Percentiles rank a stretch among this genome's conserved stretches.
These are phyloP conservation scores for Dryomyza anilis DNA, from an alignment of 2,888 invertebrate genomes.

Conservation along the genomic window DNA sequence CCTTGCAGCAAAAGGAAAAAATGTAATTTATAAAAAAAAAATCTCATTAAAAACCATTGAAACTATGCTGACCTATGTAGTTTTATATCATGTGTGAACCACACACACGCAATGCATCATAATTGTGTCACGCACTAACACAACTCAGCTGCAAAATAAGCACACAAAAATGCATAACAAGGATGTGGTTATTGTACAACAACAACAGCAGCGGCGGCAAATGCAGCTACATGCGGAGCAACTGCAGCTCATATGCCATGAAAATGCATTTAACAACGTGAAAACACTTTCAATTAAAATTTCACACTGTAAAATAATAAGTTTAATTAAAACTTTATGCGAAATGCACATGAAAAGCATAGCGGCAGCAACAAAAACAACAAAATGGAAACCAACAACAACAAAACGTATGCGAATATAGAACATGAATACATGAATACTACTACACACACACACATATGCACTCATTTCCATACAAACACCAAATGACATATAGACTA, in stretches of 20 bases:
- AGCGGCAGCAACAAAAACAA: too few relatives aligned
- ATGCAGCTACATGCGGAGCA: background rate
- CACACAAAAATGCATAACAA: background rate
- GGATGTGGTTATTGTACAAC: background rate
- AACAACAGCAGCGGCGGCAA: background rate
- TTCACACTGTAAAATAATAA: conserved; percentile 50
- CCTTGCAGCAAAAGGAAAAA: too few relatives aligned
- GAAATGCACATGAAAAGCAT: conserved; percentile 21
- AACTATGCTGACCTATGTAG: conserved; percentile 10
- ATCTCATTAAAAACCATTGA: conserved; percentile 34
- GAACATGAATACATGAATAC: too few relatives aligned
- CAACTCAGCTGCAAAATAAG: background rate
- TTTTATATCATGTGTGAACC: background rate
- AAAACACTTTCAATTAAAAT: conserved; percentile 52
- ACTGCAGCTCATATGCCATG: conserved; percentile 2
- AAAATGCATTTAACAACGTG: conserved; percentile 24
- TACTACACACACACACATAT: too few relatives aligned
- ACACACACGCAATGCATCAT: background rate
- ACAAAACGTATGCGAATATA: too few relatives aligned
- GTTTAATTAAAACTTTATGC: conserved; percentile 52
- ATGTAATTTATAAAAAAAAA: too few relatives aligned
- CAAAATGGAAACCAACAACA: too few relatives aligned
- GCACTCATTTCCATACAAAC: too few relatives aligned
- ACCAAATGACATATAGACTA: too few relatives aligned
- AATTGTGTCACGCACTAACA: background rate